Conservation (phyloP, 2,797 vertebrate species). For the Lates japonicus region DNA sequence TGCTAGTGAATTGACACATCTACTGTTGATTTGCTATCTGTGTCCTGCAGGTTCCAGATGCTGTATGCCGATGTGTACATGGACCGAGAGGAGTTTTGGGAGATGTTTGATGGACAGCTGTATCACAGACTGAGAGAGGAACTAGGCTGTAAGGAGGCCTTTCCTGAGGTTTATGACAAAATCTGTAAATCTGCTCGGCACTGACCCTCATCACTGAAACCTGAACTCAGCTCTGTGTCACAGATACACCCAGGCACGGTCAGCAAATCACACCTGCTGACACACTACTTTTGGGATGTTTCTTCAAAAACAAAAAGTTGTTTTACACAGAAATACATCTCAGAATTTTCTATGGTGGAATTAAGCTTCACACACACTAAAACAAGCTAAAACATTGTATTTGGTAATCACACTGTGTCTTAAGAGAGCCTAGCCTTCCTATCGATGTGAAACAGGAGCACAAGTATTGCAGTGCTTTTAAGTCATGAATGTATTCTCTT, state of each 20-base stretch:
- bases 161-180: constrained; percentile 98
- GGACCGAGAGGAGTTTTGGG: constrained; percentile 97
- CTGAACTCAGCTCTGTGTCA: neutral
- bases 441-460: constrained; percentile 20
- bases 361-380: neutral
- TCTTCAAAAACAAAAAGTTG: neutral
- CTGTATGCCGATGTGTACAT: constrained; percentile 98
- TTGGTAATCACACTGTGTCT: constrained; percentile 8
- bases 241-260: neutral
- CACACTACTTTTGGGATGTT: neutral
- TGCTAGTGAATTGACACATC: neutral
- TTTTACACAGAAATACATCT: neutral
- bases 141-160: constrained; percentile 92
- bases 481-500: constrained; percentile 34
- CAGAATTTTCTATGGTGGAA: neutral
- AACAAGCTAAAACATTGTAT: constrained; percentile 1
- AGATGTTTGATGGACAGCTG: constrained; percentile 96
- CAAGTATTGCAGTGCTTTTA: neutral
- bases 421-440: neutral
- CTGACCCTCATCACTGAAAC: constrained; percentile 75
- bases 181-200: constrained; percentile 97
- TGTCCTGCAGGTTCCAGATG: constrained; percentile 94
- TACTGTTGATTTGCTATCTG: neutral
- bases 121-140: constrained; percentile 94
- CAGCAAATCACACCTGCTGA: neutral